These are phyloP conservation scores for Blastomussa wellsi DNA, from an alignment of 92 coral and sea anemone species.

Conservation along the genomic window DNA sequence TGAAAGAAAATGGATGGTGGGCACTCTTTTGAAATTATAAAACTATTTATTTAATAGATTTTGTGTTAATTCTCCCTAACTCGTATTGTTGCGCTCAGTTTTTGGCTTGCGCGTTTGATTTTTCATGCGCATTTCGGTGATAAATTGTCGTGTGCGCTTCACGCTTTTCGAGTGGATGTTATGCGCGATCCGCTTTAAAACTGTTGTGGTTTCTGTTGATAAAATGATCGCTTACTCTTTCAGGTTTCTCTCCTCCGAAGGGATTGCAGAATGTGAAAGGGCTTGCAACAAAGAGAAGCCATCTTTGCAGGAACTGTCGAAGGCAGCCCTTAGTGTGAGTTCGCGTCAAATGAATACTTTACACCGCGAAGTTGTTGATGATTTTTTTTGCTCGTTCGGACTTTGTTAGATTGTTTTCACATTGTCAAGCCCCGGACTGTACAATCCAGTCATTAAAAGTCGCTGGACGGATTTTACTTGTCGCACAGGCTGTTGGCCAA, in stretches of 20 bases:
- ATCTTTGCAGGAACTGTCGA: conserved; percentile 71
- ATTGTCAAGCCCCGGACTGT: neutral
- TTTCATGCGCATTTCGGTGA: conserved; percentile 25
- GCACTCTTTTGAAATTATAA: conserved; percentile 30
- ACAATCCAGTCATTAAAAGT: conserved; percentile 27
- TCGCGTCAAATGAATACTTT: neutral
- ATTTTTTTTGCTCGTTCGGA: conserved; percentile 3
- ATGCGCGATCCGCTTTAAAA: conserved; percentile 11
- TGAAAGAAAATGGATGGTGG: conserved; percentile 94
- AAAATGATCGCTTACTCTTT: conserved; percentile 28
- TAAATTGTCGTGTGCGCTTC: conserved; percentile 20
- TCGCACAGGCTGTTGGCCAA: conserved; percentile 66
- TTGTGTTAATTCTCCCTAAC: neutral
- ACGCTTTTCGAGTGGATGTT: conserved; percentile 7
- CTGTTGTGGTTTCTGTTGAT: conserved; percentile 28
- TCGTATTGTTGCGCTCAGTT: neutral
- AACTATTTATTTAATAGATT: neutral
- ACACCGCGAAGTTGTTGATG: neutral
- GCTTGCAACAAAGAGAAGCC: conserved; percentile 82
- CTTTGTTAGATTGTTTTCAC: neutral
- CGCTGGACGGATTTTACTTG: conserved; percentile 60
- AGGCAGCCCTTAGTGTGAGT: conserved; percentile 97
- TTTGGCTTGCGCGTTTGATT: conserved; percentile 28
- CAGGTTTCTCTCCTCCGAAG: conserved; percentile 95
- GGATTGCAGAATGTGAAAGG: conserved; percentile 89